Evolutionary conservation across 2,113 vertebrate genomes (phyloP), one percentile per base, ranked within the genome.

Genomic region (Agapornis roseicollis): DNA sequence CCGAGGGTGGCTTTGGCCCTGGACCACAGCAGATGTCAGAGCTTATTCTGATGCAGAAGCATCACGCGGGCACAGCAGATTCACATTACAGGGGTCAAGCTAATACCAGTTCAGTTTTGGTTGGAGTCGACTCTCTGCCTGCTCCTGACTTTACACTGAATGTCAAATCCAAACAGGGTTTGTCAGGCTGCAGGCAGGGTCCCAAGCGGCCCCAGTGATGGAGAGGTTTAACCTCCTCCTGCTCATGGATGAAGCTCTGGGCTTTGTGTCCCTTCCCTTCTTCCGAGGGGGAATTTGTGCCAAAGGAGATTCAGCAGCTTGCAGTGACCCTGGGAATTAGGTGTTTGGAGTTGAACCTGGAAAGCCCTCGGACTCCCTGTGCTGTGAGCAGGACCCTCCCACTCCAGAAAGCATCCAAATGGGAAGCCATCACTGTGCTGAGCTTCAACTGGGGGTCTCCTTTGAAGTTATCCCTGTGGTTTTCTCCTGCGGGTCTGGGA

Each of bases 61-160:
- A 6, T 95, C 88, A 87, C n/a, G 18, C 4, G 76, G 88, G 47
- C 79, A 33, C 39, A 16, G 61, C 71, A 79, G 94, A 63, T 41
- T 90, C 94, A 77, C 25, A 2, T 95, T 93, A 93, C 91, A 74
- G 63, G 76, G 88, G 91, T 93, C 88, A 93, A 81, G 91, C 65
- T 93, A 93, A 93, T 95, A 47, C 71, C 88, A 93, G n/a, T 7
- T 13, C 29, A 8, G 72, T 31, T 56, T 55, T 10, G 37, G 66
- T 41, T 65, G 52, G 63, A 56, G 50, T 17, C 0, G 0, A 27
- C 39, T 73, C 50, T 80, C 35, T 74, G 80, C 65, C 65, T 68
- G n/a, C 46, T 88, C 47, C 88, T 85, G 76, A 19, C 55, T 95
- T 80, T 33, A 50, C 53, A 64, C 65, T 60, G 71, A 83, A 76